Evolutionary conservation across 2,113 vertebrate genomes (phyloP), one percentile per base, ranked within the genome.

Genomic region (Zosterops pallidus): DNA sequence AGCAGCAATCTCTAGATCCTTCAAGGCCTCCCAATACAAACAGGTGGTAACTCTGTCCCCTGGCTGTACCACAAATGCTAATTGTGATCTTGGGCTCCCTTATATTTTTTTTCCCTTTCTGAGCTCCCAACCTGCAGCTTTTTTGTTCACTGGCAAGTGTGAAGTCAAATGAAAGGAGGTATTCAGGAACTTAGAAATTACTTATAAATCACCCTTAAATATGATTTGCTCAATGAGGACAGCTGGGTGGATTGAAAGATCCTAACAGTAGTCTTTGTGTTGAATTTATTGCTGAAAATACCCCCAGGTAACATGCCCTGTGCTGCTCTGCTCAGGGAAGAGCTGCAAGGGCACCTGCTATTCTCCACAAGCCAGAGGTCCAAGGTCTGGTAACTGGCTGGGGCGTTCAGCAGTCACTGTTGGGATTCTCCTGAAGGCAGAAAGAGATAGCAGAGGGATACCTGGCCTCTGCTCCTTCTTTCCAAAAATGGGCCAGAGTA

Each of bases 61-160:
- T 72, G 75, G 93, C 63, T 89, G 70, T 47, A 57, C 28, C 49
- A n/a, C 60, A 92, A 64, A 90, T 57, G 77, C 6, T 59, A 68
- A 59, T 31, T 91, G 88, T 29, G 63, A 81, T 80, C 94, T 69
- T 87, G 64, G 81, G 95, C 90, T 95, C 90, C 84, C 39, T 88
- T 60, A 4, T 14, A 57, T 47, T 49, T 49, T 49, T 86, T 67
- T 47, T 13, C 4, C 39, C 52, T 24, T 39, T 44, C 9, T 4
- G 3, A 75, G 37, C 41, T 75, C 50, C 44, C 55, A 69, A 47
- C 20, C 35, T 67, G 14, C 47, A 81, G 24, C 25, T 67, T 63
- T 89, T 92, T 89, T 76, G 26, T 25, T 39, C 21, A 21, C 26
- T 72, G 17, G 12, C 62, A 94, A 81, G 41, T 6, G 11, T 2